Evolutionary conservation across 2,888 invertebrate genomes (phyloP), one percentile per base, ranked within the genome.

Genomic region (Amblyteles armatorius): DNA sequence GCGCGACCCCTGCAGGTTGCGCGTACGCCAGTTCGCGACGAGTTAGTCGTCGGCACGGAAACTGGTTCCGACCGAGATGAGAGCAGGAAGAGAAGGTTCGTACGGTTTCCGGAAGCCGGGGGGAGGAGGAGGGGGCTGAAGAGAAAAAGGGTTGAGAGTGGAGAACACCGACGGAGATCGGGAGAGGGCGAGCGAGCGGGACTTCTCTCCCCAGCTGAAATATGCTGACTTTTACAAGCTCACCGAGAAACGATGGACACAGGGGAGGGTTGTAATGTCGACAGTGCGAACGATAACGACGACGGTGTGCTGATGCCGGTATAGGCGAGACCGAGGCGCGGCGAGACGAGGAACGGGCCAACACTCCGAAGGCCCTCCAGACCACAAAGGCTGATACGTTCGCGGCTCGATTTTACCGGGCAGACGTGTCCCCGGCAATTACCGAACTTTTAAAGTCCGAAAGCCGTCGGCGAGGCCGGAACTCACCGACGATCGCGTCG

Each of bases 161-260:
- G n/a, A 68, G 74, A 57, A 55, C 33, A 80, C 60, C 60, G 65
- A 60, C 52, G 60, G 19, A 22, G 50, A 69, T 22, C 26, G 74
- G n/a, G 19, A 19, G 52, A 65, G 44, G 63, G 50, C 44, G 72
- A 79, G 52, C 29, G 40, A n/a, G 74, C 69, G 77, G 60, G 50
- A 26, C 48, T 63, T 22, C 26, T 22, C 60, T 6, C 60, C 3
- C 36, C 11, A 4, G 67, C n/a, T 44, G 88, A 93, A 93, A 93
- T 93, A 93, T 93, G 93, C 93, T 93, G 93, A 93, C 93, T 93
- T 93, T 93, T 92, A 92, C 91, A 91, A 90, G 90, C 89, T 87
- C 87, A 87, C 84, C 83, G 83, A 68, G 76, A 73, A 69, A 68
- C 73, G 76, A 82, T 68, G 57, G 68, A 73, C 78, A 81, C 68